Percentiles rank a stretch among this genome's conserved stretches.
Conservation (phyloP, 2,797 vertebrate genomes). For the Alauda arvensis region DNA sequence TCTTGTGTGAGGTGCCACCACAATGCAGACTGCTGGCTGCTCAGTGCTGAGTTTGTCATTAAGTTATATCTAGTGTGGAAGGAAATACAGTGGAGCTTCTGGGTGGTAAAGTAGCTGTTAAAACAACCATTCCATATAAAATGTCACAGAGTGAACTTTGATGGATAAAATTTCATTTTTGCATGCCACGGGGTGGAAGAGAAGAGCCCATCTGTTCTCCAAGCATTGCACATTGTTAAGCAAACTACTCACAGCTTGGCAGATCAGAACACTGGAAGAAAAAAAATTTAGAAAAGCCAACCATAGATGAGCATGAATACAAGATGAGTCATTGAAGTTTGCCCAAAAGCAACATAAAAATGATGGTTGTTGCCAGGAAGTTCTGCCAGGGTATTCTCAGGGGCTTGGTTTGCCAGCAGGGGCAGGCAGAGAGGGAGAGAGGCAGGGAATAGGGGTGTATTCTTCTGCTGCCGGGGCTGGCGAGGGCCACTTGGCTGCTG, state of each 20-base stretch:
- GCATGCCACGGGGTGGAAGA: neutral
- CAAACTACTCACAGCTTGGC: neutral
- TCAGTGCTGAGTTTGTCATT: neutral
- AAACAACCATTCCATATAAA: neutral
- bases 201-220: conserved; percentile 32
- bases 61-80: fast-evolving
- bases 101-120: neutral
- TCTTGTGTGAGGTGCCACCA: neutral
- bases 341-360: conserved; percentile 46
- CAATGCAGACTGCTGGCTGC: neutral
- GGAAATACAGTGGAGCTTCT: neutral
- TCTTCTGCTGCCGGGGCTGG: neutral
- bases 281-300: neutral
- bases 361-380: conserved; percentile 10
- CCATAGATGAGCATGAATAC: conserved; percentile 26
- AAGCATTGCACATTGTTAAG: neutral
- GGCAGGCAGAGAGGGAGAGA: neutral
- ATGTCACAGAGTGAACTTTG: neutral
- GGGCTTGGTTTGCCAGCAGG: fast-evolving
- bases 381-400: conserved; percentile 5
- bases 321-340: conserved; percentile 40
- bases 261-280: neutral
- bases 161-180: conserved; percentile 33
- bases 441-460: neutral
- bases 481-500: neutral